These are phyloP conservation scores for Scalopus aquaticus DNA, from an alignment of 2,113 vertebrate species.

Conservation along the genomic window DNA sequence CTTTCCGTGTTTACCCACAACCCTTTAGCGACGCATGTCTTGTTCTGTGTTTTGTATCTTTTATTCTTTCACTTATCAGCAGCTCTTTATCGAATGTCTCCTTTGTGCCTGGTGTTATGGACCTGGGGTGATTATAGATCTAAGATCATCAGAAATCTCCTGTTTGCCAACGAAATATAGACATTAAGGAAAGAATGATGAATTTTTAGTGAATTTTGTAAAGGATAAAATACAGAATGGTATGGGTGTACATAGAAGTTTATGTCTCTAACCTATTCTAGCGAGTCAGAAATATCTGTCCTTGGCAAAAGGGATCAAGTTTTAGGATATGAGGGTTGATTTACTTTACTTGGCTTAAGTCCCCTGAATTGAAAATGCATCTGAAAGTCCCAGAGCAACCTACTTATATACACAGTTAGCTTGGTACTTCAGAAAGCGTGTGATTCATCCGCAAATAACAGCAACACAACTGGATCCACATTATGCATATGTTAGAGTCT, in stretches of 20 bases:
- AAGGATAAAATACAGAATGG: constrained; percentile 11
- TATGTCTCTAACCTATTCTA: neutral
- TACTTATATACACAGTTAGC: neutral
- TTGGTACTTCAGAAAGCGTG: constrained; percentile 4
- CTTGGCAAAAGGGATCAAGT: constrained; percentile 8
- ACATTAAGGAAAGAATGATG: neutral
- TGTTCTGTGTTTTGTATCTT: constrained; percentile 39
- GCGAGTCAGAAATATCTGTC: constrained; percentile 19
- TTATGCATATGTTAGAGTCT: neutral
- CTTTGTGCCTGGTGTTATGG: constrained; percentile 4
- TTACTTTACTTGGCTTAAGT: constrained; percentile 20
- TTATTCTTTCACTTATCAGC: constrained; percentile 26
- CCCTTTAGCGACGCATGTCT: neutral
- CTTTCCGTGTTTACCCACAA: neutral
- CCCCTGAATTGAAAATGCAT: neutral
- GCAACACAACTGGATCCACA: neutral
- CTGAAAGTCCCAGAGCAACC: constrained; percentile 16
- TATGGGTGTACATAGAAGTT: neutral
- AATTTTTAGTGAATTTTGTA: neutral
- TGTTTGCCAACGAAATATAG: neutral
- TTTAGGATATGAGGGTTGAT: neutral
- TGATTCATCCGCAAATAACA: constrained; percentile 20
- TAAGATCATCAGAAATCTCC: neutral
- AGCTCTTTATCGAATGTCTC: constrained; percentile 50
- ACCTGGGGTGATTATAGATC: neutral